These are phyloP conservation scores for Eriosoma lanigerum DNA, from an alignment of 1,140 invertebrate genomes.

Conservation along the genomic window DNA sequence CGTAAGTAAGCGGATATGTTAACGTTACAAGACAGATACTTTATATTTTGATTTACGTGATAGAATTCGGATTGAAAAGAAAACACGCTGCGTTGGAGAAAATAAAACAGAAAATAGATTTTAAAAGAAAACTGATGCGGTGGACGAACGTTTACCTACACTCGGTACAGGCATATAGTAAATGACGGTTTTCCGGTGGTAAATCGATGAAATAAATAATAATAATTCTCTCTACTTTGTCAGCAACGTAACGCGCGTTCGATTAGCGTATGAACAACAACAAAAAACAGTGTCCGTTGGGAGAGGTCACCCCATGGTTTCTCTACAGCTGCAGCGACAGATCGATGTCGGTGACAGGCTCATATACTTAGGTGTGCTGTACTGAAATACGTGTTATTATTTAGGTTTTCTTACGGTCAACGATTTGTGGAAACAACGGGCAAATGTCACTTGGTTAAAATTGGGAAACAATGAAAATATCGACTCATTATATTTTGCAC, in stretches of 20 bases:
- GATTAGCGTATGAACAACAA: not conserved
- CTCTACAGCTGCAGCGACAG: not conserved
- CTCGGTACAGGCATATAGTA: not conserved
- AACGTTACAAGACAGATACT: not conserved
- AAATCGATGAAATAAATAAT: not conserved
- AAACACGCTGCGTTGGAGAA: not conserved
- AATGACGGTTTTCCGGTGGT: no score
- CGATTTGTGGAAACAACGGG: no score
- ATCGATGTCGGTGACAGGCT: not conserved
- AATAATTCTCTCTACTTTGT: not conserved
- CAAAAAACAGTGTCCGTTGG: slow-evolving; percentile 20
- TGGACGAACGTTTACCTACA: not conserved
- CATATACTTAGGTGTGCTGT: no score
- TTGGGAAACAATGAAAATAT: no score
- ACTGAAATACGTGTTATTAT: no score
- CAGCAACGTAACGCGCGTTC: not conserved
- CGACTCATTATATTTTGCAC: no score
- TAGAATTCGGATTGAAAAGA: not conserved
- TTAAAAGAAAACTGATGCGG: not conserved
- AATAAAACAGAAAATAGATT: not conserved
- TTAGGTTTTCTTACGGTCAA: no score
- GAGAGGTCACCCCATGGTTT: slow-evolving; percentile 19
- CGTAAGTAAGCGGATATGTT: no score
- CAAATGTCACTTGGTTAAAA: no score
- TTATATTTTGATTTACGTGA: not conserved